A percentile compares a stretch with the other conserved stretches of the same genome.
Evolutionary conservation across 2,888 invertebrate species (phyloP).

Genomic region (Drosophila hamatofila): DNA sequence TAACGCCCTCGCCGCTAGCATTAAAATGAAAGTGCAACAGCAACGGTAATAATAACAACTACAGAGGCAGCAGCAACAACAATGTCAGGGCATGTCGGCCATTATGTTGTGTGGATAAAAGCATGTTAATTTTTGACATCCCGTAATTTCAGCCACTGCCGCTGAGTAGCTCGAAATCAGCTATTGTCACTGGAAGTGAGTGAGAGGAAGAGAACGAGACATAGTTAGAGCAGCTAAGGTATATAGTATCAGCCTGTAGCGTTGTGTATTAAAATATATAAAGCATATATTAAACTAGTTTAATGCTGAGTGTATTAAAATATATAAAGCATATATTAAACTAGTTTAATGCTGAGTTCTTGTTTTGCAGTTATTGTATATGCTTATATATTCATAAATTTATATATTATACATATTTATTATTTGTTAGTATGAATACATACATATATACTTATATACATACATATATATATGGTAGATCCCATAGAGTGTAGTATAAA

Average conservation of each 20-base stretch:
- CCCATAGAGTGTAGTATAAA: no score
- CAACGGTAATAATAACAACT: constrained; percentile 16
- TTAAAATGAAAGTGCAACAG: constrained; percentile 64
- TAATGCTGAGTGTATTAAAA: background rate
- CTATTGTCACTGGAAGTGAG: constrained; percentile 3
- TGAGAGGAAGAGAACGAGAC: background rate
- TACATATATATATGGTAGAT: no score
- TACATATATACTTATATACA: no score
- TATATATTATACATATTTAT: no score
- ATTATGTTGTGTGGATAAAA: constrained; percentile 44
- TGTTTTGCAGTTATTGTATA: background rate
- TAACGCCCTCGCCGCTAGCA: constrained; percentile 25
- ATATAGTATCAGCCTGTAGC: background rate
- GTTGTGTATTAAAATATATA: background rate
- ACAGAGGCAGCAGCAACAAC: constrained; percentile 22
- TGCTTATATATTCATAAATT: no score
- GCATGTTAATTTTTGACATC: constrained; percentile 60
- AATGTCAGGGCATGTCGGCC: constrained; percentile 32
- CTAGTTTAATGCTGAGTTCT: background rate
- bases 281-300: background rate
- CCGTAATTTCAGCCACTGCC: constrained; percentile 30
- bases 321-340: background rate
- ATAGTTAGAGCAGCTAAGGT: background rate
- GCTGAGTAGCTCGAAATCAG: constrained; percentile 36
- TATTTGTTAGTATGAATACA: no score